A percentile compares a stretch with the other conserved stretches of the same genome.
Evolutionary conservation across 1,140 invertebrate genomes (phyloP).

Genomic region (Pinna nobilis): DNA sequence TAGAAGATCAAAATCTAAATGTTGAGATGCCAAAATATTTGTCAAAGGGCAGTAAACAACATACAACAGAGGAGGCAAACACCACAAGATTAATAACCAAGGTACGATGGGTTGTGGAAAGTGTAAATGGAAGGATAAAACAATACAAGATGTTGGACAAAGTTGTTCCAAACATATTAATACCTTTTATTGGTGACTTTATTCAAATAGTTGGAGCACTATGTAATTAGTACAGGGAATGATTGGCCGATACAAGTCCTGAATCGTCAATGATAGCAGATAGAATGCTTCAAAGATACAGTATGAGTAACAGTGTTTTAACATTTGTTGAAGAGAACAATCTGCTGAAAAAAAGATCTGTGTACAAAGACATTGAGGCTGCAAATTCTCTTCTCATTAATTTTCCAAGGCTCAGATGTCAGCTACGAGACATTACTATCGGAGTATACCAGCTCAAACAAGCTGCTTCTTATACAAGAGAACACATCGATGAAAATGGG

Average conservation of each 20-base stretch:
- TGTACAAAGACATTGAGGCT: neutral
- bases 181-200: neutral
- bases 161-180: neutral
- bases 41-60: neutral
- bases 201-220: neutral
- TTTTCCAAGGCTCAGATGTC: constrained; percentile 12
- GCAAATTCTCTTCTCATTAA: neutral
- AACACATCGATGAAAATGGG: neutral
- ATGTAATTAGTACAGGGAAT: neutral
- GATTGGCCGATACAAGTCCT: too few species aligned
- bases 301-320: neutral
- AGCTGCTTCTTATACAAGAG: constrained; percentile 14
- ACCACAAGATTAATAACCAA: constrained; percentile 12
- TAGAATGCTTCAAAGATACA: neutral
- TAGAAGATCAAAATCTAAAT: neutral
- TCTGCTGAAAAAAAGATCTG: neutral
- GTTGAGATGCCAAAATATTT: constrained; percentile 2
- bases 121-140: constrained; percentile 1
- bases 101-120: constrained; percentile 11
- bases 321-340: constrained; percentile 4
- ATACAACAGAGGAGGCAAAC: neutral
- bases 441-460: constrained; percentile 27
- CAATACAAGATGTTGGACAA: neutral
- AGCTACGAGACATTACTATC: constrained; percentile 9
- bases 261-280: too few species aligned